A percentile compares a stretch with the other conserved stretches of the same genome.
These are phyloP conservation scores for Hedychridium roseum DNA, from an alignment of 2,888 invertebrate genomes.

Conservation along the genomic window DNA sequence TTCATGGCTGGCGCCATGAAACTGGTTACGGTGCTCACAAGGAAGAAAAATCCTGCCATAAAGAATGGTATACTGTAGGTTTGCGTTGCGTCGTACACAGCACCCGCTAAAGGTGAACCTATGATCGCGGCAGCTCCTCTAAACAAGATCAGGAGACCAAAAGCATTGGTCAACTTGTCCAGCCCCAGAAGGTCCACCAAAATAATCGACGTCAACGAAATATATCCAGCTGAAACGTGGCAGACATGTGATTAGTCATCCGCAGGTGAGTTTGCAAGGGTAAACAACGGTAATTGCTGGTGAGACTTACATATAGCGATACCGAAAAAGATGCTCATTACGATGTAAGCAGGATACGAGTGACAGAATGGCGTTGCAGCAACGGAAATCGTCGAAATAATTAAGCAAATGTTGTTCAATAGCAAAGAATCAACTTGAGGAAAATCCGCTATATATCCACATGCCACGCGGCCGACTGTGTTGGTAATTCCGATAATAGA, in stretches of 20 bases:
- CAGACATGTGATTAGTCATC: background rate
- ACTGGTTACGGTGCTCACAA: constrained; percentile 84
- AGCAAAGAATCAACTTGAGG: constrained; percentile 90
- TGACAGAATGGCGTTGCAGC: constrained; percentile 84
- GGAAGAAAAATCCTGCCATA: constrained; percentile 89
- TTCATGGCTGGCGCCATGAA: constrained; percentile 81
- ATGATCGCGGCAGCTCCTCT: constrained; percentile 93
- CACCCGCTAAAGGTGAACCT: constrained; percentile 85
- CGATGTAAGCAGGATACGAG: constrained; percentile 78
- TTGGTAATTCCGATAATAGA: constrained; percentile 93
- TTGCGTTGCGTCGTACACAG: constrained; percentile 86
- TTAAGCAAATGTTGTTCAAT: constrained; percentile 91
- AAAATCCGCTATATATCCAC: constrained; percentile 91
- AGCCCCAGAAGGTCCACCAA: constrained; percentile 95
- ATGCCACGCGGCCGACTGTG: constrained; percentile 88
- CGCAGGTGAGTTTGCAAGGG: background rate
- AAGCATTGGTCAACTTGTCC: constrained; percentile 95
- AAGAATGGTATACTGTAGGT: constrained; percentile 91
- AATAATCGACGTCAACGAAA: constrained; percentile 97
- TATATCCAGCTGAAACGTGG: constrained; percentile 84
- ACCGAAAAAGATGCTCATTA: constrained; percentile 88
- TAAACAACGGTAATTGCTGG: background rate
- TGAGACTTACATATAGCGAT: constrained; percentile 84
- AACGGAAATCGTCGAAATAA: constrained; percentile 88
- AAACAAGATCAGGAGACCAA: constrained; percentile 94